These are phyloP conservation scores for Taxidea taxus DNA, from an alignment of 2,113 vertebrate species.

Conservation along the genomic window DNA sequence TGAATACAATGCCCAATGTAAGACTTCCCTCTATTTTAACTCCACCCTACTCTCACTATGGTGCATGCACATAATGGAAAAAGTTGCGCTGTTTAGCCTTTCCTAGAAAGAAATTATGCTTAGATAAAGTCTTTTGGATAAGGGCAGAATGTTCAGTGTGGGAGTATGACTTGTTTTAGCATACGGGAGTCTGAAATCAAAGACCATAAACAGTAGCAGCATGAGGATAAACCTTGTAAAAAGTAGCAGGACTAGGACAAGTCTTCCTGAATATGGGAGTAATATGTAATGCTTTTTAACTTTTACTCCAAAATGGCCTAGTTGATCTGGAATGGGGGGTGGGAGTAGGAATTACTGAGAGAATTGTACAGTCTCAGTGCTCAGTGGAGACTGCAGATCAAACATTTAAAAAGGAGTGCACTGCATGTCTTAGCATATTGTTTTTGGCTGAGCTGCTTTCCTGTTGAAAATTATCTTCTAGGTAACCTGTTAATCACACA, in stretches of 20 bases:
- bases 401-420: not conserved
- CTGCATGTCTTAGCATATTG: not conserved
- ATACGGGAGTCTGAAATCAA: not conserved
- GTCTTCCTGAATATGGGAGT: not conserved
- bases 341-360: not conserved
- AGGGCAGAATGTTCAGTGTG: not conserved
- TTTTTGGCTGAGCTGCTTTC: not conserved
- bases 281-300: not conserved
- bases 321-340: not conserved
- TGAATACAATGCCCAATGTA: not conserved
- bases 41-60: not conserved
- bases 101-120: not conserved
- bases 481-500: not conserved
- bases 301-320: not conserved
- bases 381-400: not conserved
- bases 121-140: not conserved
- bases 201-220: not conserved
- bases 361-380: not conserved
- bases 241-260: not conserved
- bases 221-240: not conserved
- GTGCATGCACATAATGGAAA: not conserved
- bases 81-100: not conserved
- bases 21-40: not conserved
- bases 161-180: not conserved
- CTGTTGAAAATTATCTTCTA: not conserved